phyloP scores from a whole-genome alignment of 2,797 vertebrate species.

The Platalea minor region DNA sequence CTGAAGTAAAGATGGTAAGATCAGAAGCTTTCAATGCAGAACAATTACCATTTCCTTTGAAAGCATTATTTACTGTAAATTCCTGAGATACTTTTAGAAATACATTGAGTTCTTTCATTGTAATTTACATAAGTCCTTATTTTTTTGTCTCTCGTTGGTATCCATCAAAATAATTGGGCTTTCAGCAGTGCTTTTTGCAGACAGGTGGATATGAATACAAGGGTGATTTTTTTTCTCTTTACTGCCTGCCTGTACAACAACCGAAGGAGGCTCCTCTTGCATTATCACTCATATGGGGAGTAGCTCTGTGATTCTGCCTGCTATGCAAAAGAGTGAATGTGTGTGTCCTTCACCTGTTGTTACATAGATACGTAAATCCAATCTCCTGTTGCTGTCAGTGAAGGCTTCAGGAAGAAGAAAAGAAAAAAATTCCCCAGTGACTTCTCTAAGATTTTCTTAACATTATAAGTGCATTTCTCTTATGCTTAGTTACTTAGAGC shows the following conservation, averaged over 20 bases:
- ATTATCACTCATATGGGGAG: background rate
- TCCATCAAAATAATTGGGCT: constrained; percentile 8
- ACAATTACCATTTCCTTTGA: constrained; percentile 47
- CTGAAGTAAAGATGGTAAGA: constrained; percentile 48
- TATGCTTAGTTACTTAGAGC: background rate
- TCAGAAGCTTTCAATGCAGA: constrained; percentile 45
- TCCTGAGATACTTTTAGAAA: background rate
- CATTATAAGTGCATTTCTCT: background rate
- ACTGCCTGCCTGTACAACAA: background rate
- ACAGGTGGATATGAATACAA: background rate
- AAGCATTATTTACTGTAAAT: constrained; percentile 58
- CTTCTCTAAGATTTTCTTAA: background rate
- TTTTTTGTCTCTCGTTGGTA: background rate
- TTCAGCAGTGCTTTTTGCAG: constrained; percentile 25
- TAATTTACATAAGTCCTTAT: constrained; percentile 24
- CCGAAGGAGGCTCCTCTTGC: background rate
- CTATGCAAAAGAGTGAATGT: background rate
- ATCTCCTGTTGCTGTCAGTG: background rate
- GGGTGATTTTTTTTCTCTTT: background rate
- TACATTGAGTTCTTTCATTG: background rate
- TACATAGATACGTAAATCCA: background rate
- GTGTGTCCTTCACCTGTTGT: background rate
- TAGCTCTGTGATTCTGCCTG: background rate
- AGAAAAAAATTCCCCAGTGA: background rate
- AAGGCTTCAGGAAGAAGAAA: background rate